Evolutionary conservation across 1,140 invertebrate species (phyloP), one percentile per base, ranked within the genome.

Genomic region (Medauroidea extradentata): DNA sequence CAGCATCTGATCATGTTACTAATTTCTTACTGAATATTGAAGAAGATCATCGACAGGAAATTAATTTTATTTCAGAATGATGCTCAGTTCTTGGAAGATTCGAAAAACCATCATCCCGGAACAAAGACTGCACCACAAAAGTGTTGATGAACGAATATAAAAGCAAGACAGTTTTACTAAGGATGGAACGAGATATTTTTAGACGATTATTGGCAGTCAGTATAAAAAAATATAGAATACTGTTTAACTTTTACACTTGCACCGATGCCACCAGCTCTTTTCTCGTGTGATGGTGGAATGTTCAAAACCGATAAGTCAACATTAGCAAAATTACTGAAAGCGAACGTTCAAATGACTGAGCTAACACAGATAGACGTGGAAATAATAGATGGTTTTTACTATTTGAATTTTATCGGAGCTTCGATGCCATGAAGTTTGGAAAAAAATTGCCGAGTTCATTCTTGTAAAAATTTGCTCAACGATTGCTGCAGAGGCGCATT

Each of bases 141-240:
- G n/a, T n/a, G n/a, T n/a, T 34, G 29, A 34, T 7, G 29, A 7
- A 34, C 29, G 5, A 34, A 59, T 41, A 59, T 50, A 57, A 52
- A 16, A 61, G 13, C 41, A 61, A 69, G 21, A 63, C 60, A 53
- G 52, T 61, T 38, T 61, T 65, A 52, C 25, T 70, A 9, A 68
- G 65, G 67, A 70, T 69, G 66, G 65, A 71, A 64, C 63, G 67
- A 59, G 63, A 69, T 23, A 29, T 68, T 39, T 71, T 69, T 63
- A 64, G 63, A 16, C 59, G 63, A 60, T 57, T 66, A n/a, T 53
- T 71, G 24, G 68, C 64, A 59, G 56, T 71, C 46, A 53, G 50
- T 70, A 60, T 67, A 70, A 66, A 66, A 67, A 48, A 58, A 71
- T 62, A 25, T 69, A n/a, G 68, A 66, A 60, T 54, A 50, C 49